phyloP scores from a whole-genome alignment of 2,113 vertebrate genomes.

The Saguinus imperator region DNA sequence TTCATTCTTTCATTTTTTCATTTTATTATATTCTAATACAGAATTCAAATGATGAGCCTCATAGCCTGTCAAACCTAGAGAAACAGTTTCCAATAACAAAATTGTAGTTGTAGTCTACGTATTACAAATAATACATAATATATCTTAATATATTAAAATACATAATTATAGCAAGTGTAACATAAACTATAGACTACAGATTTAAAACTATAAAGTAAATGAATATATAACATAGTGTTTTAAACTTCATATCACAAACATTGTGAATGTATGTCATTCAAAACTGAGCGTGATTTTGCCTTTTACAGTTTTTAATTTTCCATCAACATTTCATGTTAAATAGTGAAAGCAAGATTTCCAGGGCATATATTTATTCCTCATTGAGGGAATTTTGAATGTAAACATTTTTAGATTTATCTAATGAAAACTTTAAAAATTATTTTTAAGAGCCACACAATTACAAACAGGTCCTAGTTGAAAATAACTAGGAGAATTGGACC shows the following conservation, averaged over 20 bases:
- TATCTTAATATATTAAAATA: slow-evolving; percentile 26
- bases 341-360: slow-evolving; percentile 41
- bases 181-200: neutral
- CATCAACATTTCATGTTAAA: neutral
- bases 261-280: slow-evolving; percentile 3
- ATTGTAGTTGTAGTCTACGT: neutral
- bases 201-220: neutral
- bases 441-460: slow-evolving; percentile 15
- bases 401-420: slow-evolving; percentile 8
- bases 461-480: slow-evolving; percentile 28
- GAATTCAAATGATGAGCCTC: neutral
- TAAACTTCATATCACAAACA: neutral
- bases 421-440: slow-evolving; percentile 14
- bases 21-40: neutral
- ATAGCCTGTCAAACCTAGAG: neutral
- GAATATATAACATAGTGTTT: slow-evolving; percentile 2
- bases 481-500: slow-evolving; percentile 25
- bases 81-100: neutral
- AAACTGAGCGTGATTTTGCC: neutral
- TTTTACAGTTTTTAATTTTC: slow-evolving; percentile 36
- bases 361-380: neutral
- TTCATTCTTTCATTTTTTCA: neutral
- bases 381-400: neutral
- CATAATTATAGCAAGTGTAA: neutral
- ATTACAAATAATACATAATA: neutral